A percentile compares a stretch with the other conserved stretches of the same genome.
phyloP scores from a whole-genome alignment of 2,888 invertebrate genomes.

The Oscheius sp. region DNA sequence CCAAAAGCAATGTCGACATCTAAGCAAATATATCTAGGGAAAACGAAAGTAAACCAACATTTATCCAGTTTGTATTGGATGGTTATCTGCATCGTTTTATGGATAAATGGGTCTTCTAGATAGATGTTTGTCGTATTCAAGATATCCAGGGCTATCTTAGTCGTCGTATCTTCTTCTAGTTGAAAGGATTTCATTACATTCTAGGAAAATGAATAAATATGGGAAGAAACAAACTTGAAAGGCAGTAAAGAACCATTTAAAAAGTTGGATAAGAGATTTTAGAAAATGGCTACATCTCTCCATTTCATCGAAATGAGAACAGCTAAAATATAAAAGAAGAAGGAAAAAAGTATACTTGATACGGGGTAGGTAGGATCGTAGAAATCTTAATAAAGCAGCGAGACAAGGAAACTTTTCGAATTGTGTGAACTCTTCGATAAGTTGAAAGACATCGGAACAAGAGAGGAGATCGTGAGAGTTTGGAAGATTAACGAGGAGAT shows the following conservation, averaged over 20 bases:
- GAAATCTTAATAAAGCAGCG: neutral
- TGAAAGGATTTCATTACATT: neutral
- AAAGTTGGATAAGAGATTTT: neutral
- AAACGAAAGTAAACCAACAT: too few species aligned
- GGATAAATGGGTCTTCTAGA: constrained; percentile 1
- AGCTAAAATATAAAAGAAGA: neutral
- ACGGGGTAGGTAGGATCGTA: neutral
- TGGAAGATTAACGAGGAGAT: neutral
- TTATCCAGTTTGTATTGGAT: neutral
- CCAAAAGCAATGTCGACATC: too few species aligned
- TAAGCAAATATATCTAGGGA: too few species aligned
- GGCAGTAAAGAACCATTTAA: constrained; percentile 11
- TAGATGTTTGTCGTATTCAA: constrained; percentile 3
- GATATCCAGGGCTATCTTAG: neutral
- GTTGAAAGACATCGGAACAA: neutral
- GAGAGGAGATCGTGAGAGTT: neutral
- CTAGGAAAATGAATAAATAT: neutral
- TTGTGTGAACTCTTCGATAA: neutral
- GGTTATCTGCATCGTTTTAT: constrained; percentile 1
- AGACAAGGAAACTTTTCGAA: constrained; percentile 7
- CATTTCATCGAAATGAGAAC: constrained; percentile 8
- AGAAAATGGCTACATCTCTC: neutral
- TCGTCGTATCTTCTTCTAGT: neutral
- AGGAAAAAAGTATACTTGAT: neutral
- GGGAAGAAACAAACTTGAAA: neutral